phyloP scores from a whole-genome alignment of 2,888 invertebrate genomes.

The Coenonympha arcania region DNA sequence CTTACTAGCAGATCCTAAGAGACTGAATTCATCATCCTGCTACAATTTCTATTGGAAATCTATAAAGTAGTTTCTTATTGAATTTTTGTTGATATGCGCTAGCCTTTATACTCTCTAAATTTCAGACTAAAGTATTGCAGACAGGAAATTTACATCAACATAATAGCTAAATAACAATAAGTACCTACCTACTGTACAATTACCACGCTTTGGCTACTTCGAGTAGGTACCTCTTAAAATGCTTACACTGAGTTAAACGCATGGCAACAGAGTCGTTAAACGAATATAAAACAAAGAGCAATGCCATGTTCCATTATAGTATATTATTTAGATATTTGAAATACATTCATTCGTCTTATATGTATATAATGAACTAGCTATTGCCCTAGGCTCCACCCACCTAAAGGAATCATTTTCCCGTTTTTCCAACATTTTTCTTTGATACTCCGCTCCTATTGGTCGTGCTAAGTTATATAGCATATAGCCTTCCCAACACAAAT shows the following conservation, averaged over 20 bases:
- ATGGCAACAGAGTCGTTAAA: conserved; percentile 11
- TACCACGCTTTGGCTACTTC: conserved; percentile 1
- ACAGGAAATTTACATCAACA: conserved; percentile 11
- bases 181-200: too few relatives aligned
- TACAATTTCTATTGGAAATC: too few relatives aligned
- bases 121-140: background rate
- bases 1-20: too few relatives aligned
- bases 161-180: conserved; percentile 4
- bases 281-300: conserved; percentile 18
- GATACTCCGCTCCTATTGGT: too few relatives aligned
- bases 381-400: too few relatives aligned
- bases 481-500: too few relatives aligned
- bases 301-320: conserved; percentile 9
- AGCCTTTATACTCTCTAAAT: background rate
- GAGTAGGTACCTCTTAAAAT: conserved; percentile 8
- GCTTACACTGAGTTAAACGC: background rate
- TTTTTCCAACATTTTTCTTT: too few relatives aligned
- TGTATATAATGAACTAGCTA: background rate
- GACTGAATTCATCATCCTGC: too few relatives aligned
- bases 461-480: too few relatives aligned
- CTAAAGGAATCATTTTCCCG: too few relatives aligned
- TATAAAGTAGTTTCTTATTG: too few relatives aligned
- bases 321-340: conserved; percentile 2
- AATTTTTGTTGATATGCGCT: background rate
- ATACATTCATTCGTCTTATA: background rate